Percentiles rank a stretch among this genome's conserved stretches.
Conservation (phyloP, 2,113 vertebrate species). For the Myotis brandtii region DNA sequence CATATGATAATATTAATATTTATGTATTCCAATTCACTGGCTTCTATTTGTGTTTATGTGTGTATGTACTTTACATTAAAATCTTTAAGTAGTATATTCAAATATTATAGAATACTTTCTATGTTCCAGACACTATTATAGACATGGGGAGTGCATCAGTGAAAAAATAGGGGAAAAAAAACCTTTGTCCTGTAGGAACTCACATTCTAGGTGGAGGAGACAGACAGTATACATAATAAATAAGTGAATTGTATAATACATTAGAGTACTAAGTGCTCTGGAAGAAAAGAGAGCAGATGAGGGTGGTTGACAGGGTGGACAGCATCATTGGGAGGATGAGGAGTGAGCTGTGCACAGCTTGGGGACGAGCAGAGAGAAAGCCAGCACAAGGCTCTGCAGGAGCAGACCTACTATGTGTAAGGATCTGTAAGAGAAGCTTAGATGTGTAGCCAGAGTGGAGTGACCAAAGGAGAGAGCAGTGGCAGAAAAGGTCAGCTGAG, state of each 20-base stretch:
- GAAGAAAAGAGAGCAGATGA: neutral
- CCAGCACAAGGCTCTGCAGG: neutral
- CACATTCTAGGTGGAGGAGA: neutral
- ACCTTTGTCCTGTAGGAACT: neutral
- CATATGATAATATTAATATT: neutral
- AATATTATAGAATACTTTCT: neutral
- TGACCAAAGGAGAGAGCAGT: neutral
- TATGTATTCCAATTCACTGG: slow-evolving; percentile 16
- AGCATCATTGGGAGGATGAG: neutral
- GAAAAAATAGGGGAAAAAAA: neutral
- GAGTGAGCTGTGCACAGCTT: neutral
- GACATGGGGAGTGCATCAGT: neutral
- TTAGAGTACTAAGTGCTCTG: neutral
- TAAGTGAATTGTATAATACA: neutral
- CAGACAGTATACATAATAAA: neutral
- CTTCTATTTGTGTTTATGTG: slow-evolving; percentile 55
- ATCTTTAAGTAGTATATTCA: slow-evolving; percentile 28
- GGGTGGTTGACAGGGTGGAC: neutral
- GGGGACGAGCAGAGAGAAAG: neutral
- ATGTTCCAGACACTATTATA: neutral
- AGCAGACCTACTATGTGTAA: neutral
- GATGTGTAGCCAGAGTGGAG: neutral
- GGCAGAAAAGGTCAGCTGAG: neutral
- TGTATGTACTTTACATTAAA: slow-evolving; percentile 47
- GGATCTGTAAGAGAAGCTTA: neutral